phyloP scores from a whole-genome alignment of 2,888 invertebrate genomes.

The Eulithis testata region DNA sequence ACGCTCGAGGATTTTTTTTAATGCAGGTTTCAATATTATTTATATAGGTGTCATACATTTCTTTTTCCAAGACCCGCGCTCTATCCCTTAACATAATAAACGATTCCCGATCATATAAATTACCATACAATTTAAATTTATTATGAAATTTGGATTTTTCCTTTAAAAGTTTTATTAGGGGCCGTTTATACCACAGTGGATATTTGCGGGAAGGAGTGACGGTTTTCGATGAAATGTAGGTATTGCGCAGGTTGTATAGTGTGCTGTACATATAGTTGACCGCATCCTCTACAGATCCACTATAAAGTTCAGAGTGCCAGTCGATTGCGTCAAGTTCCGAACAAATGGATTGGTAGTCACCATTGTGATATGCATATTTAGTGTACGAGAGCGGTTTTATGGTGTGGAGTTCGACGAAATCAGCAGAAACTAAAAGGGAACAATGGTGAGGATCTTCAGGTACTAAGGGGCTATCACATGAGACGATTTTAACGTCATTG shows the following conservation, averaged over 20 bases:
- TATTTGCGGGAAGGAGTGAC: not conserved
- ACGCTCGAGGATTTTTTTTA: conserved; percentile 6
- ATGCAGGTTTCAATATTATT: conserved; percentile 1
- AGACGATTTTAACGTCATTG: not conserved
- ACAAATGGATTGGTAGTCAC: not conserved
- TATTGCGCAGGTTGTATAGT: not conserved
- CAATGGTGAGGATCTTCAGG: conserved; percentile 7
- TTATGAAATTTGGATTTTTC: not conserved
- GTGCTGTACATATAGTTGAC: not conserved
- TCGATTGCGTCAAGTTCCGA: not conserved
- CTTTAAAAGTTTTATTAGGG: not conserved
- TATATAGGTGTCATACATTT: conserved; percentile 4
- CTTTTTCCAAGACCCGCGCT: not conserved
- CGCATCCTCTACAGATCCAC: not conserved
- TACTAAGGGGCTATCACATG: conserved; percentile 2
- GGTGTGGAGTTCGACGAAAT: conserved; percentile 3
- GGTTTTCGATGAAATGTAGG: not conserved
- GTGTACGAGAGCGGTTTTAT: not conserved
- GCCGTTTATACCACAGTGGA: not conserved
- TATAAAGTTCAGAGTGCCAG: not conserved
- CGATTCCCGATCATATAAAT: not conserved
- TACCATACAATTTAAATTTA: not conserved
- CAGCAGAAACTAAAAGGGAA: not conserved
- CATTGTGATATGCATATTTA: not conserved
- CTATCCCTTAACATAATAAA: conserved; percentile 4